Evolutionary conservation across 23 tunicate genomes (phyloP), one percentile per base, ranked within the genome.

Genomic region (Trididemnum clinides): DNA sequence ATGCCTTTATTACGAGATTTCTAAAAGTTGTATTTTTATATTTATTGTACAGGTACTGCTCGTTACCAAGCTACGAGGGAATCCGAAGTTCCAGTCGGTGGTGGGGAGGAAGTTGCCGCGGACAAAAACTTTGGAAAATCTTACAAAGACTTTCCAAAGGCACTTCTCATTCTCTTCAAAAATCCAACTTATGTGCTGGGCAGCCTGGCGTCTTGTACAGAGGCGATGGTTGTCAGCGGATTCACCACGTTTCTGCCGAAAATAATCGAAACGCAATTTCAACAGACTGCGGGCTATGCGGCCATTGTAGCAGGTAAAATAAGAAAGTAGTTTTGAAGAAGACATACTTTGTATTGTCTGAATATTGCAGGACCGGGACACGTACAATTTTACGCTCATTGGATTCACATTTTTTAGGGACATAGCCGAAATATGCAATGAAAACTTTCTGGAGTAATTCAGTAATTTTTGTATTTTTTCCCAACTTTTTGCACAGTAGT

Each of bases 241-340:
- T 87, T 96, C 37, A 95, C 96, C 19, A 96, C 99, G 12, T 96
- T 96, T 78, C 64, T 93, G 27, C 99, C 99, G 7, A 96, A 96
- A 78, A 93, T 96, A 0, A 91, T 91, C 32, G 93, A 96, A 80
- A 96, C 71, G 39, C 64, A 80, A 51, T 96, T 91, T 65, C 93
- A 87, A 33, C 85, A 70, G 80, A 80, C 97, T 6, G 97, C 99
- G 20, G 99, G 99, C 1, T 34, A 71, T 18, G 99, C 99, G 0
- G 99, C 99, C 35, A 65, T 96, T 7, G 64, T 91, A 2, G 93
- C 99, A 50, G 99, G 99, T 93, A 20, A 39, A 50, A 19, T 44
- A 15, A 7, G 54, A 7, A 7, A 15, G 10, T 44, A 7, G 54
- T 44, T 44, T 7, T 44, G 10, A 44, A 44, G 12, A 10, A 44